Percentiles rank a stretch among this genome's conserved stretches.
phyloP scores from a whole-genome alignment of 2,797 vertebrate species.

The Eutrigla gurnardus region DNA sequence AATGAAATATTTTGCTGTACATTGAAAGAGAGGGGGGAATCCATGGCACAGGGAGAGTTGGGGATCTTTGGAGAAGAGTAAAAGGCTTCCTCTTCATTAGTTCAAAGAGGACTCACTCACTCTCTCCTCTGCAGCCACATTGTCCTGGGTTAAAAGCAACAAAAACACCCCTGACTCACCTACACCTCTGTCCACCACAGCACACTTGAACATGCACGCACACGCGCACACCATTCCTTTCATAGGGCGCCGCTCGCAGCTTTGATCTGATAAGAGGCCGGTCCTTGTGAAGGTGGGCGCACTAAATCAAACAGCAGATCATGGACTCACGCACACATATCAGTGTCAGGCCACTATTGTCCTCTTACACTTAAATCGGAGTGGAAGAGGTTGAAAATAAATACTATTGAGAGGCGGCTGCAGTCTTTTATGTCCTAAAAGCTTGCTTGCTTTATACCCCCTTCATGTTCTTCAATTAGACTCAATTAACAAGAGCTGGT shows the following conservation, averaged over 20 bases:
- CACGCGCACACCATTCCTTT: constrained; percentile 57
- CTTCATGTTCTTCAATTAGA: constrained; percentile 78
- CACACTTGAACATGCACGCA: constrained; percentile 20
- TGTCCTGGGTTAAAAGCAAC: constrained; percentile 80
- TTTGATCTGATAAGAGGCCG: constrained; percentile 93
- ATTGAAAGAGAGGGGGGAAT: constrained; percentile 39
- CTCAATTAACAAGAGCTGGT: constrained; percentile 74
- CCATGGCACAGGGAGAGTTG: constrained; percentile 40
- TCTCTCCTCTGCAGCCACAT: constrained; percentile 67
- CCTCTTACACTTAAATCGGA: constrained; percentile 78
- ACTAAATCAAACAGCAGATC: constrained; percentile 79
- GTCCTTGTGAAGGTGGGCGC: constrained; percentile 76
- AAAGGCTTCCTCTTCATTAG: constrained; percentile 77
- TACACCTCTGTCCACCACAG: constrained; percentile 68
- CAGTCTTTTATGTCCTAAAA: constrained; percentile 78
- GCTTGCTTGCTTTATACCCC: constrained; percentile 71
- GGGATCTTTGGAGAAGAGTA: constrained; percentile 60
- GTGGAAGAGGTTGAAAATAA: constrained; percentile 78
- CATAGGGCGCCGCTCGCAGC: constrained; percentile 71
- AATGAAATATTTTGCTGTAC: constrained; percentile 34
- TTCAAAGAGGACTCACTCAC: constrained; percentile 72
- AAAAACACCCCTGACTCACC: constrained; percentile 73
- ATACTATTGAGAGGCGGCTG: constrained; percentile 74
- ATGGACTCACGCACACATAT: constrained; percentile 66
- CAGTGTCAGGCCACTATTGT: constrained; percentile 74